Evolutionary conservation across 2,797 vertebrate species (phyloP), one percentile per base, ranked within the genome.

Genomic region (Pelochelys cantorii): DNA sequence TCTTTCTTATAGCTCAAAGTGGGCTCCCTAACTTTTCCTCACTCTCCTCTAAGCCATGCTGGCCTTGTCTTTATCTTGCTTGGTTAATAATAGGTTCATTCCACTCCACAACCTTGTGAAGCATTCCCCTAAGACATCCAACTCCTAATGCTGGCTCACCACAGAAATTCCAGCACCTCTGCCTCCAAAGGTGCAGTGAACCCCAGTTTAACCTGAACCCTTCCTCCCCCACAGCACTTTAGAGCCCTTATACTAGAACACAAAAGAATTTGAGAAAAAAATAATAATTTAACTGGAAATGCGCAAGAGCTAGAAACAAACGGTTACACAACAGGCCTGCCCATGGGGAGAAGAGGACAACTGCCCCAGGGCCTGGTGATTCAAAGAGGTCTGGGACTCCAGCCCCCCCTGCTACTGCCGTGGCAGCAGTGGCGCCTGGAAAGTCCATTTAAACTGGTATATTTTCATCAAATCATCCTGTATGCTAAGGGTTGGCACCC

Each of bases 381-480:
- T 48, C 42, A 48, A 48, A 48, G 42, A 48, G 42, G 7, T 48
- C 42, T 48, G 42, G 42, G 42, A 48, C 42, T 48, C 42, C 42
- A 48, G 42, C 42, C 42, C 42, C 42, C 4, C 8, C 42, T 48
- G 42, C 42, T 48, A 48, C 42, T 48, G 42, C 42, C 8, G 8
- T 48, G 42, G 42, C 42, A 48, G 42, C 42, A 48, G 42, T 48
- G 42, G 42, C 42, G 2, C 42, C 87, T 4, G 83, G 20, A 82
- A 48, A 48, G 83, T 92, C 92, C 57, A 88, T 94, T 94, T 79
- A 83, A 80, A 2, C 54, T 55, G 23, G 14, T 83, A 23, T 90
- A 74, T 82, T 94, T 93, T 91, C 78, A 86, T 54, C 23, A 83
- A 20, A 57, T 88, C 84, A 83, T 74, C 57, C 83, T 89, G 18